Conservation (phyloP, 2,888 invertebrate genomes). For the Gonocerus acuteangulatus region DNA sequence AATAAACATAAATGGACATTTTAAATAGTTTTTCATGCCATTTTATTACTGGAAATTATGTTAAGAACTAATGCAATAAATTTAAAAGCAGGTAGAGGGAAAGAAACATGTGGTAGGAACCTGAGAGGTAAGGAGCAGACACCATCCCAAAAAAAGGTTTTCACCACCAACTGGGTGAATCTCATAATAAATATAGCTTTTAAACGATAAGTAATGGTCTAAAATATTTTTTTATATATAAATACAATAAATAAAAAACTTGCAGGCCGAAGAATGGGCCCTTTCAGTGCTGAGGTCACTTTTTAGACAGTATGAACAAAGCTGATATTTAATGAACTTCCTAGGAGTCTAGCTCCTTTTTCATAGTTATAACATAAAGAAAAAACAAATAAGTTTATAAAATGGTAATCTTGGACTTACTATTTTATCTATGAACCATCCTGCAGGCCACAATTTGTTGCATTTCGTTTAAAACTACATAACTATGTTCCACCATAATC, state of each 20-base stretch:
- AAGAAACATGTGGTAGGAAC: slow-evolving; percentile 16
- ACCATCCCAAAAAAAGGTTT: slow-evolving; percentile 15
- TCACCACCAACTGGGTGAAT: neutral
- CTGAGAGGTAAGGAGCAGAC: slow-evolving; percentile 8
- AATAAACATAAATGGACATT: neutral
- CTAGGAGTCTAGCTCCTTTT: slow-evolving; percentile 14
- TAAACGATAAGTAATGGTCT: too few species aligned
- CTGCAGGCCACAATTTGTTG: neutral
- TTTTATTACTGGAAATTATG: neutral
- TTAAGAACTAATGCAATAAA: neutral
- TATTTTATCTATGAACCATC: slow-evolving; percentile 5
- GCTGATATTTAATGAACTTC: slow-evolving; percentile 12
- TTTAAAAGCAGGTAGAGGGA: neutral
- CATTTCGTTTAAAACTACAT: slow-evolving; percentile 15
- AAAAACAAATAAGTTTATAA: neutral
- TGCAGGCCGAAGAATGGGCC: slow-evolving; percentile 14
- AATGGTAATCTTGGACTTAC: slow-evolving; percentile 2
- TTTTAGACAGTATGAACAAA: slow-evolving; percentile 8
- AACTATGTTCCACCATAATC: slow-evolving; percentile 26
- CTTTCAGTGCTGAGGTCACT: slow-evolving; percentile 26
- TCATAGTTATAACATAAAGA: neutral
- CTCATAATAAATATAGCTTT: too few species aligned
- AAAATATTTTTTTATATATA: neutral
- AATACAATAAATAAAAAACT: neutral
- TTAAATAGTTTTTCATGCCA: neutral